Percentiles rank a stretch among this genome's conserved stretches.
Conservation (phyloP, 2,113 vertebrate genomes). For the Heloderma charlesbogerti region DNA sequence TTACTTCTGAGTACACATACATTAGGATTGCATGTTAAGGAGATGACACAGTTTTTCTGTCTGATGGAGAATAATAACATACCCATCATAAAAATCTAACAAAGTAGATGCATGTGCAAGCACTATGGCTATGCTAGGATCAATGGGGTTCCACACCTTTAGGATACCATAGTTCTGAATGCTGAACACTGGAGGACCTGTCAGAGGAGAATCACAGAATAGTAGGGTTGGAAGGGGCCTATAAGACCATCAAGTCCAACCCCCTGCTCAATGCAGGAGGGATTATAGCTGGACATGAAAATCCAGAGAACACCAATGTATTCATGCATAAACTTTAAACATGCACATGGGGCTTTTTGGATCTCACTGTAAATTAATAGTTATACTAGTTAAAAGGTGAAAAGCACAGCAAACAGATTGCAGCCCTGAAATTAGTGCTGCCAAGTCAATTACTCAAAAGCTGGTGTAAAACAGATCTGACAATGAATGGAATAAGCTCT, state of each 20-base stretch:
- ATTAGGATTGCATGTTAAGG: background rate
- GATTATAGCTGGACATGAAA: background rate
- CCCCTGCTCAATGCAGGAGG: too few species aligned
- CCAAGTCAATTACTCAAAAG: background rate
- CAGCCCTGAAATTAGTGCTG: background rate
- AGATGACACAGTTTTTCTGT: conserved; percentile 35
- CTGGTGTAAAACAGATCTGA: background rate
- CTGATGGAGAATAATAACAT: conserved; percentile 14
- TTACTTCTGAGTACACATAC: background rate
- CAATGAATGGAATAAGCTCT: background rate
- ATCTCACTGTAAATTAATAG: conserved; percentile 1
- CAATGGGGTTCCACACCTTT: background rate
- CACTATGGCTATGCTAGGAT: background rate
- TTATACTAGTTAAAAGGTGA: background rate
- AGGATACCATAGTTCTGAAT: background rate
- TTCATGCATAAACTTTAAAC: background rate
- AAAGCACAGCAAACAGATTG: background rate
- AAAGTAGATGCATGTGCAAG: too few species aligned
- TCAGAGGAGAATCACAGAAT: too few species aligned
- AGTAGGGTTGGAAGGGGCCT: too few species aligned
- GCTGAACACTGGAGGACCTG: background rate
- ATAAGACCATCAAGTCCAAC: too few species aligned
- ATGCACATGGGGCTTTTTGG: background rate
- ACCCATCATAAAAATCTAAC: background rate
- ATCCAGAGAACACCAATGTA: background rate